Percentiles rank a stretch among this genome's conserved stretches.
These are phyloP conservation scores for Eretmocerus hayati DNA, from an alignment of 2,888 invertebrate genomes.

Conservation along the genomic window DNA sequence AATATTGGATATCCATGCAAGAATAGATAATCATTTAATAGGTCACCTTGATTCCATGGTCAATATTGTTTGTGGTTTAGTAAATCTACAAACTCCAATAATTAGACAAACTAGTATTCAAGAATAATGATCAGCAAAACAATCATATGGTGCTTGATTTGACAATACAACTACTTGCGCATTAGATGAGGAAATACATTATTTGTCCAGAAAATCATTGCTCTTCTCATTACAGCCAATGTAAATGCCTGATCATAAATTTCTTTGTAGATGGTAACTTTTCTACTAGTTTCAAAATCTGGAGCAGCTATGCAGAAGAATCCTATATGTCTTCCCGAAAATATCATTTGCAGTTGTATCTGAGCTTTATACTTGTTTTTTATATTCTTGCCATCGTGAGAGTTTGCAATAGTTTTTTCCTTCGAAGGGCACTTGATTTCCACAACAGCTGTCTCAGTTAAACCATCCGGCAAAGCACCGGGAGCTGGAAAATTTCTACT, in stretches of 20 bases:
- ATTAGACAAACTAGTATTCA: slow-evolving; percentile 9
- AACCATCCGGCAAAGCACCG: slow-evolving; percentile 3
- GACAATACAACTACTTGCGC: slow-evolving; percentile 1
- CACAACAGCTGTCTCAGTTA: not conserved
- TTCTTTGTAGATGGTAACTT: slow-evolving; percentile 9
- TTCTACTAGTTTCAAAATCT: slow-evolving; percentile 24
- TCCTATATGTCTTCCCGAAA: slow-evolving; percentile 21
- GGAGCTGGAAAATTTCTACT: not conserved
- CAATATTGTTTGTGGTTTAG: slow-evolving; percentile 22
- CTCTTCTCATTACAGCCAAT: slow-evolving; percentile 1
- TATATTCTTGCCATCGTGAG: too few species aligned
- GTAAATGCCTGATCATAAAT: slow-evolving; percentile 11
- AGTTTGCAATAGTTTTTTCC: not conserved
- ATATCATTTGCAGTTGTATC: slow-evolving; percentile 30
- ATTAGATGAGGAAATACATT: slow-evolving; percentile 6
- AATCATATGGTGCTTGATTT: not conserved
- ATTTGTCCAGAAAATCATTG: slow-evolving; percentile 3
- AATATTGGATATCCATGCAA: slow-evolving; percentile 20
- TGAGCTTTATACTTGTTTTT: slow-evolving; percentile 18
- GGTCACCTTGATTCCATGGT: slow-evolving; percentile 19
- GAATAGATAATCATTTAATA: not conserved
- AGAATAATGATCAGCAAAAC: not conserved
- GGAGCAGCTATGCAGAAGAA: slow-evolving; percentile 28
- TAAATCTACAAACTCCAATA: slow-evolving; percentile 24
- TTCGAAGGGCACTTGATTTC: not conserved